Evolutionary conservation across 2,888 invertebrate genomes (phyloP).

Genomic region (Aphidoletes aphidimyza): DNA sequence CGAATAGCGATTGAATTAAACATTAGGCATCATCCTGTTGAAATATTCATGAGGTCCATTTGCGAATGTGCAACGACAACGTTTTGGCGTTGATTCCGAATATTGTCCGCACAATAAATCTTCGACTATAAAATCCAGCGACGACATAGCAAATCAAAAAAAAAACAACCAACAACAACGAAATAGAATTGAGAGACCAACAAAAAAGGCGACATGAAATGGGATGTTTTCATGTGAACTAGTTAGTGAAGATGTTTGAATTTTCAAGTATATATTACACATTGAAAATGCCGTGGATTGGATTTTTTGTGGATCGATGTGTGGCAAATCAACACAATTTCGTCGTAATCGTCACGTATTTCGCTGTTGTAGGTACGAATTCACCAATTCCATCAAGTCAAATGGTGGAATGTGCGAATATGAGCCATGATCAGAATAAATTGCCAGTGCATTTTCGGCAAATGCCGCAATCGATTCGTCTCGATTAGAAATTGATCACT

Average conservation of each 20-base stretch:
- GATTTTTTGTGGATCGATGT: conserved; percentile 13
- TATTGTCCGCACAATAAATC: conserved; percentile 15
- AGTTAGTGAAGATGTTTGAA: conserved; percentile 19
- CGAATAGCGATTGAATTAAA: conserved; percentile 49
- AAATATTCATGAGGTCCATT: conserved; percentile 1
- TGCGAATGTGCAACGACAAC: not conserved
- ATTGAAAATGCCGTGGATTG: not conserved
- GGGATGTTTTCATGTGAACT: not conserved
- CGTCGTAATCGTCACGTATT: conserved; percentile 37
- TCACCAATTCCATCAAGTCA: not conserved
- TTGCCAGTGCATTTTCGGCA: not conserved
- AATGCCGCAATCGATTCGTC: not conserved
- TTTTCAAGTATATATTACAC: not conserved
- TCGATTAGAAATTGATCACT: conserved; percentile 15
- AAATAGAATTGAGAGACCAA: too few species aligned
- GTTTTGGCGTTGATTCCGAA: not conserved
- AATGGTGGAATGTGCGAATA: conserved; percentile 48
- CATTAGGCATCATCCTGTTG: conserved; percentile 48
- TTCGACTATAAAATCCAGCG: not conserved
- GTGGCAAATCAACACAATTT: conserved; percentile 36
- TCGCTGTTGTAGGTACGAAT: conserved; percentile 43
- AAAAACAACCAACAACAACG: not conserved
- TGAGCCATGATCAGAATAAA: conserved; percentile 40
- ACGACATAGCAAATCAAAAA: not conserved
- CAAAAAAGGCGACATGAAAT: not conserved